Percentiles rank a stretch among this genome's conserved stretches.
phyloP scores from a whole-genome alignment of 2,888 invertebrate species.

The Cerceris rybyensis region DNA sequence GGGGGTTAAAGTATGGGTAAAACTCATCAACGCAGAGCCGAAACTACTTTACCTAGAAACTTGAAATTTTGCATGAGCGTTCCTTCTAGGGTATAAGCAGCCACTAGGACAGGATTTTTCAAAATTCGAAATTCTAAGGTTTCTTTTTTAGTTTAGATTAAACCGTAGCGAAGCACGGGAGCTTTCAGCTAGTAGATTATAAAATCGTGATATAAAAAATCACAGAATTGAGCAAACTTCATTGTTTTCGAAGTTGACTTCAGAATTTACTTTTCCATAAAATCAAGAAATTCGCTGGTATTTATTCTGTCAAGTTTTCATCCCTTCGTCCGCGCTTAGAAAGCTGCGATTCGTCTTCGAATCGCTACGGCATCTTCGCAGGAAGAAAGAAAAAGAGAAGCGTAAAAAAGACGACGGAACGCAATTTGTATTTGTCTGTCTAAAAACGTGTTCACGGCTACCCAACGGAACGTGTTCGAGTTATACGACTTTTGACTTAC shows the following conservation, averaged over 20 bases:
- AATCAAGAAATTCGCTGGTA: neutral
- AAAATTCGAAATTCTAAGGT: no score
- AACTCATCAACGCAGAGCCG: no score
- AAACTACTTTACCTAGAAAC: no score
- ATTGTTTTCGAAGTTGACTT: neutral
- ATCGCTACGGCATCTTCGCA: neutral
- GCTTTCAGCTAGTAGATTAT: no score
- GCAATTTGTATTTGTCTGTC: slow-evolving; percentile 2
- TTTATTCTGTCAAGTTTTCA: slow-evolving; percentile 5
- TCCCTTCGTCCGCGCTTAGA: neutral
- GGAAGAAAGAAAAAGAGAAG: neutral
- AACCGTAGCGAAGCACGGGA: no score
- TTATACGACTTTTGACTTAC: slow-evolving; percentile 4
- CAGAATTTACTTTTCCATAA: neutral
- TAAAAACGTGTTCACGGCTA: neutral
- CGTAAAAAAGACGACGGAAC: neutral
- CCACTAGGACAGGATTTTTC: no score
- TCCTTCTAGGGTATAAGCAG: no score
- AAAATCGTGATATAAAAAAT: no score
- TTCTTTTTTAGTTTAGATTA: no score
- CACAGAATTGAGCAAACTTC: no score
- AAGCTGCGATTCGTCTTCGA: slow-evolving; percentile 6
- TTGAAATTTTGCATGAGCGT: no score
- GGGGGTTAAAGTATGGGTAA: no score
- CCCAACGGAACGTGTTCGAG: neutral